These are phyloP conservation scores for Melanerpes aurifrons DNA, from an alignment of 2,113 vertebrate genomes.

Conservation along the genomic window DNA sequence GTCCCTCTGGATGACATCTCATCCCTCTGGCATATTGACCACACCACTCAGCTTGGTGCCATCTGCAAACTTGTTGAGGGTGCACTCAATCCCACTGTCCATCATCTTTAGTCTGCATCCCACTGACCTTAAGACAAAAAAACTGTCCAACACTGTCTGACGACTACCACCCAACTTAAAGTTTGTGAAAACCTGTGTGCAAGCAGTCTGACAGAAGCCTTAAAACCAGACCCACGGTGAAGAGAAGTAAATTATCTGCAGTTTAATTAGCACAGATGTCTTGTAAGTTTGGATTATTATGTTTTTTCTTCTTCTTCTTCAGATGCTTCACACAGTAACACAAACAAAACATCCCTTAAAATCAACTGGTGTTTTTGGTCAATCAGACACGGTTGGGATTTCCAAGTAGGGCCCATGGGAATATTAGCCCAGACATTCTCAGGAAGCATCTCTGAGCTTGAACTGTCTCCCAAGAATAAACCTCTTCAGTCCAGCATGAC, in stretches of 20 bases:
- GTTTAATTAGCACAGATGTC: conserved; percentile 50
- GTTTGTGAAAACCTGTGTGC: background rate
- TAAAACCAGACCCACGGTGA: background rate
- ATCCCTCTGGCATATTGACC: too few species aligned
- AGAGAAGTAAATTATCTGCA: background rate
- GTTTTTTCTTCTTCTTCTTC: background rate
- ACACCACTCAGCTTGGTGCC: too few species aligned
- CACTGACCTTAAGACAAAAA: background rate
- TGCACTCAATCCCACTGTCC: too few species aligned
- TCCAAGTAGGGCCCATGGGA: conserved; percentile 66
- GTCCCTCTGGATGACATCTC: too few species aligned
- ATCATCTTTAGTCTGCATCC: background rate
- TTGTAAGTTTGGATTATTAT: background rate
- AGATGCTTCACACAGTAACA: conserved; percentile 17
- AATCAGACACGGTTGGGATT: conserved; percentile 46
- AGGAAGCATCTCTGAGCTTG: conserved; percentile 24
- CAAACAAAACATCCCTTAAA: conserved; percentile 48
- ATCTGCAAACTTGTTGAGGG: too few species aligned
- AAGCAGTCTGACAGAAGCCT: conserved; percentile 22
- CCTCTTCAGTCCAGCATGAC: conserved; percentile 5
- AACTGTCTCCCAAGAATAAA: conserved; percentile 54
- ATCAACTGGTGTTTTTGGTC: conserved; percentile 47
- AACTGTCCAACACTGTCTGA: background rate
- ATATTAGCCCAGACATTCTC: conserved; percentile 24
- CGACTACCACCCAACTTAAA: background rate